Base-by-base conservation (phyloP, 2,113 vertebrate species). In the Alexandromys fortis region DNA sequence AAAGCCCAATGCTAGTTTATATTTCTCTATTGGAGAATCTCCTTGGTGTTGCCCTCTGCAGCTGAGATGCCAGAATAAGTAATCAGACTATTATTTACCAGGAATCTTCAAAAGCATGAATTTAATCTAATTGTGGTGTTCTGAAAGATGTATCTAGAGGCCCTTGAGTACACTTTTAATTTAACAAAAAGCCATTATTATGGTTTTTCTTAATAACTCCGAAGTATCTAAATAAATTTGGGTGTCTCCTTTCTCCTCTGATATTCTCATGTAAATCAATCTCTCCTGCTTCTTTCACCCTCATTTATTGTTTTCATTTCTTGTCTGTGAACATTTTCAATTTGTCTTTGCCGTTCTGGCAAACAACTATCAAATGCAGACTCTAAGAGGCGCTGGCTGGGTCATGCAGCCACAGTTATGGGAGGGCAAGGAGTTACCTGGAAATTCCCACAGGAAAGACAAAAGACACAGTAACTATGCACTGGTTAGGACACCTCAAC, bases 261-360 rank as follows among this genome's bases (percentile, higher is more conserved):
- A 77, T 81, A 91, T 73, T 91, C 95, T 92, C 96, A 79, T 75
- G 91, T 77, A 95, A 96, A 96, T 91, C 93, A 92, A 91, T 97
- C 81, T 92, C 49, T 86, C 92, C 88, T 83, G 65, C 21, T 13
- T 96, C 70, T 33, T 88, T 58, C 1, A 88, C 28, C 7, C 52
- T 93, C 89, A 24, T 82, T 77, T 92, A 92, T 26, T 97, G 92
- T 92, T 90, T 86, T 78, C 87, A 35, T 76, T 95, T 92, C 75
- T 96, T 11, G 30, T 93, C 67, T 73, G 38, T 83, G 89, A 96
- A 89, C 92, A 83, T 67, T 90, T 94, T 93, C 72, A 47, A 55
- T 97, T 91, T 95, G 49, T 83, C 77, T 94, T 86, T 65, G n/a
- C 61, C 70, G 67, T 76, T 30, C 79, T 85, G 55, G 93, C 9